Base-by-base conservation (phyloP, 1,140 invertebrate species). In the Aricia agestis region DNA sequence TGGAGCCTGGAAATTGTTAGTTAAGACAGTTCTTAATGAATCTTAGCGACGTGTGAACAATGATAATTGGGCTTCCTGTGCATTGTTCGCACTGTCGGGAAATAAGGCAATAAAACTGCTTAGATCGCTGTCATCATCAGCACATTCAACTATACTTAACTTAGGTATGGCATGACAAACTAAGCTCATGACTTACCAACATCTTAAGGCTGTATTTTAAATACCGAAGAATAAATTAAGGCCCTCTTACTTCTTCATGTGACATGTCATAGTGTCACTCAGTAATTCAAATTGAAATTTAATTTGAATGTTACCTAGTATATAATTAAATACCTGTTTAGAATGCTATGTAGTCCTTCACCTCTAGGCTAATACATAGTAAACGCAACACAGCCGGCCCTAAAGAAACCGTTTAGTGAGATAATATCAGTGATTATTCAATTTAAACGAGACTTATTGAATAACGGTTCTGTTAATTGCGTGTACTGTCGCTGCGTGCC, bases 351-450 rank as follows among this genome's bases (percentile, higher is more conserved):
- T 52, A 13, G 45, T 52, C 45, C 45, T 52, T 52, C 45, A 52
- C 45, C 45, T 52, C 45, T 15, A 52, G 45, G 36, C 36, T 36
- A 36, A 36, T 52, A 52, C 45, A 52, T 52, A 45, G 42, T 7
- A 15, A 52, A 52, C 11, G 45, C 45, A 52, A 52, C 13, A 42
- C 41, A 52, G 11, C 45, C 11, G 11, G 45, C 13, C 45, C 45
- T 52, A 71, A 61, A 69, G 72, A 76, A 72, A 57, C 72, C 67
- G 72, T 75, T 79, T 81, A 81, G 81, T 76, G 75, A 81, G 79
- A 84, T 86, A 82, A 86, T 81, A 78, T 81, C 79, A 73, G 70
- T 76, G 78, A 81, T 84, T 81, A 83, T 77, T 80, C 83, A 82
- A 79, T 85, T 80, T 80, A 79, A 78, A 81, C 72, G 71, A 73